Evolutionary conservation across 2,797 vertebrate genomes (phyloP).

Genomic region (Capromys pilorides): DNA sequence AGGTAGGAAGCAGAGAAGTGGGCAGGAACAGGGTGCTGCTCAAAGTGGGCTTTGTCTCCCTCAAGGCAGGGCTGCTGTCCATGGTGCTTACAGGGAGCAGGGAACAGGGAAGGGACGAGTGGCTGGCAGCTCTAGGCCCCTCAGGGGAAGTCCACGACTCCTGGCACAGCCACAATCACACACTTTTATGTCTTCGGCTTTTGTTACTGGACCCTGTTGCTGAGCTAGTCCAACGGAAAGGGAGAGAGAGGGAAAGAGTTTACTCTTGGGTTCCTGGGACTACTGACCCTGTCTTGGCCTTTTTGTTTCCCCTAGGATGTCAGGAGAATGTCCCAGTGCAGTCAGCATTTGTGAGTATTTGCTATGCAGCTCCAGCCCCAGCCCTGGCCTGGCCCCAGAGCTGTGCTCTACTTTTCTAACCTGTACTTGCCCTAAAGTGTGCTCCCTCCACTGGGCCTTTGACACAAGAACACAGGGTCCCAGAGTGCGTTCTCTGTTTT

Average conservation of each 20-base stretch:
- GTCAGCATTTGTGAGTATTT: conserved; percentile 83
- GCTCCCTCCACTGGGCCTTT: neutral
- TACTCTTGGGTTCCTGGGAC: neutral
- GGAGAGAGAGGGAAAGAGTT: neutral
- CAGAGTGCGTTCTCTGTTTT: neutral
- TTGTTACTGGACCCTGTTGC: neutral
- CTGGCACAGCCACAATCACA: neutral
- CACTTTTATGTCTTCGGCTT: neutral
- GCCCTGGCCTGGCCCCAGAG: neutral
- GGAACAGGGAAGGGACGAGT: neutral
- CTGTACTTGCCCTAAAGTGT: neutral
- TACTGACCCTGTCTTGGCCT: conserved; percentile 2
- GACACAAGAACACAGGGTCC: neutral
- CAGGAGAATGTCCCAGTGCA: conserved; percentile 80
- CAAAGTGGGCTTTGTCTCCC: neutral
- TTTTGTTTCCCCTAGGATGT: conserved; percentile 80
- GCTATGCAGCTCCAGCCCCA: neutral
- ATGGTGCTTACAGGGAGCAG: accelerated
- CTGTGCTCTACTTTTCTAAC: neutral
- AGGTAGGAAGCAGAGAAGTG: neutral
- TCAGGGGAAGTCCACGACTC: neutral
- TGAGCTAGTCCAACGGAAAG: neutral
- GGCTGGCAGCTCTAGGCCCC: neutral
- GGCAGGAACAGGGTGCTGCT: neutral
- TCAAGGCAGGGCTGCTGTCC: neutral